Base-by-base conservation (phyloP, 92 coral and sea anemone genomes). In the Phenganax subtilis region DNA sequence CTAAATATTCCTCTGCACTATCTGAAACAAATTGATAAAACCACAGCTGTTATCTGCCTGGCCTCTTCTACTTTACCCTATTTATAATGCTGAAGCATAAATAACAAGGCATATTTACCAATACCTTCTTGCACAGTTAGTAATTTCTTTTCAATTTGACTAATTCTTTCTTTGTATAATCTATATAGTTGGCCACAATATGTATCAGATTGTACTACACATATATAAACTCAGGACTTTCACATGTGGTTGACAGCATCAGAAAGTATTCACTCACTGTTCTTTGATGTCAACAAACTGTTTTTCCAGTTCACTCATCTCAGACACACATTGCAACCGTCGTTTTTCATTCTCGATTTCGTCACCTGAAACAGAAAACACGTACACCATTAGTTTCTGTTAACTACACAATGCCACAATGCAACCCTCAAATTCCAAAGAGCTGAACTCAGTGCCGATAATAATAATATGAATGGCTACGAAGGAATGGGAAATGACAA, bases 261-360 rank as follows among this genome's bases (percentile, higher is more conserved):
- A 51, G 25, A 6, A 54, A 16, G 44, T 47, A 51, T 55, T 12
- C 52, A 84, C 97, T 82, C 15, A 94, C 98, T 94, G 98, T 80
- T 94, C 98, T 76, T 94, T 94, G 82, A 94, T 84, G 65, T 94
- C 97, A 14, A 90, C 88, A 72, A 94, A 94, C 80, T 94, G 98
- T 78, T 92, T 94, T 57, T 94, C 98, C 83, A 94, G 88, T 75
- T 94, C 98, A 30, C 87, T 89, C 98, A 94, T 94, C 78, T 94
- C 98, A 27, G 91, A 89, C 16, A 94, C 85, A 84, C 98, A 94
- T 75, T 94, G 97, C 31, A 75, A 80, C 71, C 98, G 83, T 77
- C 98, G 82, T 83, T 93, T 88, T 77, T 94, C 98, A 60, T 94
- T 94, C 81, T 94, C 98, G 15, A 91, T 87, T 65, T 94, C 98